Percentiles rank a stretch among this genome's conserved stretches.
Conservation (phyloP, 1,140 invertebrate species). For the Meloidogyne exigua region DNA sequence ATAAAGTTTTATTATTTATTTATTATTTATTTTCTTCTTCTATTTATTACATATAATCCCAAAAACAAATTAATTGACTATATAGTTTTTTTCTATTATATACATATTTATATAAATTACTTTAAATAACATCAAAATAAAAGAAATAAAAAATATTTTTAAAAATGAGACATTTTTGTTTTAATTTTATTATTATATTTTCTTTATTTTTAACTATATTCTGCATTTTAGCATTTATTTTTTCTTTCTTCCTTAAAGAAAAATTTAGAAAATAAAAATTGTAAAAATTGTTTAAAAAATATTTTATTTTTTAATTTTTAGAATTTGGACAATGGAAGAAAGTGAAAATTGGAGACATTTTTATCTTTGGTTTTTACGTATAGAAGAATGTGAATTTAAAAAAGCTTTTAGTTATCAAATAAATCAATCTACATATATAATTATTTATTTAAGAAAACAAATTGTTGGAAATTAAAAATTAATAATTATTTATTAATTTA, state of each 20-base stretch:
- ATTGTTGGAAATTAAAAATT: not conserved
- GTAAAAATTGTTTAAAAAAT: not conserved
- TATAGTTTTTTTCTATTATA: not conserved
- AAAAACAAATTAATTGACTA: conserved; percentile 2
- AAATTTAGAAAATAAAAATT: not conserved
- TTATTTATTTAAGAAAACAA: conserved; percentile 12
- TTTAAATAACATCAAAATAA: no score
- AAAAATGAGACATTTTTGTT: conserved; percentile 14
- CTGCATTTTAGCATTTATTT: conserved; percentile 14
- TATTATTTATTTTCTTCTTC: not conserved
- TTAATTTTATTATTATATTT: conserved; percentile 8
- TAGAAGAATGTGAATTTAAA: conserved; percentile 14
- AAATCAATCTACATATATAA: not conserved
- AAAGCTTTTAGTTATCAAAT: conserved; percentile 13
- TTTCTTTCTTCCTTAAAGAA: not conserved
- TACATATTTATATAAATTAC: no score
- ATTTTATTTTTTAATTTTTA: not conserved
- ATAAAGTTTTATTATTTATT: not conserved
- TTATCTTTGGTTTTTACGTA: conserved; percentile 1
- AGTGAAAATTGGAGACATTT: conserved; percentile 22
- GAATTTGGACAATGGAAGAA: conserved; percentile 18
- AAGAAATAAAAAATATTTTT: not conserved
- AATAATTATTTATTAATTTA: no score
- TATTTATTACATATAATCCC: not conserved
- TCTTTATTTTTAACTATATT: not conserved